Percentiles rank a stretch among this genome's conserved stretches.
These are phyloP conservation scores for Podarcis cretensis DNA, from an alignment of 2,113 vertebrate genomes.

Conservation along the genomic window DNA sequence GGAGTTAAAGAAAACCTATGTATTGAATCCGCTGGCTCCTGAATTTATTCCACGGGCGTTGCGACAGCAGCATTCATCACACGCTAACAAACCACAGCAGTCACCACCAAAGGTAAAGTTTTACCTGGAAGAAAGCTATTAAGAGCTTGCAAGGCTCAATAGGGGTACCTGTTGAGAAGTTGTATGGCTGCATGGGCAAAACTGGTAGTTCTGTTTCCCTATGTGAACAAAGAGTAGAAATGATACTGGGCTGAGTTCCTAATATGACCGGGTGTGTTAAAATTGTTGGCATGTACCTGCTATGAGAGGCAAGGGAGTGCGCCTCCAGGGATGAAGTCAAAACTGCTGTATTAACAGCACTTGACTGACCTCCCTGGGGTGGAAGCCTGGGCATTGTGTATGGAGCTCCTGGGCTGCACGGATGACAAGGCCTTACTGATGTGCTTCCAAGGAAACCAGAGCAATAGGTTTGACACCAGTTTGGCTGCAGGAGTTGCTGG, in stretches of 20 bases:
- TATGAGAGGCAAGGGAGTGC: too few relatives aligned
- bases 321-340: too few relatives aligned
- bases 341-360: too few relatives aligned
- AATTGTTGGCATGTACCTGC: background rate
- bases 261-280: background rate
- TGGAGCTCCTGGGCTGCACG: too few relatives aligned
- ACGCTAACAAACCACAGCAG: slow-evolving; percentile 85
- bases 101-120: slow-evolving; percentile 93
- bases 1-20: slow-evolving; percentile 99
- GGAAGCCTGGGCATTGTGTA: too few relatives aligned
- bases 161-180: background rate
- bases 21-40: slow-evolving; percentile 95
- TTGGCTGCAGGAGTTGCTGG: too few relatives aligned
- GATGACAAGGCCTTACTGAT: too few relatives aligned
- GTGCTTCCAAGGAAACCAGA: too few relatives aligned
- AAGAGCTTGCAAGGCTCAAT: background rate
- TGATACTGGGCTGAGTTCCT: background rate
- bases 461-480: too few relatives aligned
- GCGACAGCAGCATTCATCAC: slow-evolving; percentile 83
- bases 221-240: background rate
- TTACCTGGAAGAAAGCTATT: background rate
- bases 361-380: too few relatives aligned
- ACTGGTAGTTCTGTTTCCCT: slow-evolving; percentile 23
- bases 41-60: slow-evolving; percentile 97
- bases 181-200: background rate